Evolutionary conservation across 2,113 vertebrate genomes (phyloP).

Genomic region (Oreotragus oreotragus): DNA sequence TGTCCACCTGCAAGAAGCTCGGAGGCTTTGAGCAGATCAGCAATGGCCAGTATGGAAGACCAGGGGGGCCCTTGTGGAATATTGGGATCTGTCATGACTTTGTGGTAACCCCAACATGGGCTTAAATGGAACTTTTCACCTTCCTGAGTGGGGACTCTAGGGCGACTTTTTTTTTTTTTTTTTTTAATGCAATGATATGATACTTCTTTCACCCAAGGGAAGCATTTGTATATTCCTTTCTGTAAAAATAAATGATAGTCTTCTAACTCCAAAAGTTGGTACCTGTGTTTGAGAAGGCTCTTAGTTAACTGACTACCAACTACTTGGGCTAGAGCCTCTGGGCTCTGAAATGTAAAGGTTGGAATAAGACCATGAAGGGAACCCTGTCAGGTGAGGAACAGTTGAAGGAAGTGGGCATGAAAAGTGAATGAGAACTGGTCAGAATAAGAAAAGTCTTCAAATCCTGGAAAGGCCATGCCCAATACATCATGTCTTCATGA

Average conservation of each 20-base stretch:
- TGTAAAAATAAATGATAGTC: neutral
- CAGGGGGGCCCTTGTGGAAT: neutral
- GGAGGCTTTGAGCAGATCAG: neutral
- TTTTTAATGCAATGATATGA: neutral
- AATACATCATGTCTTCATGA: neutral
- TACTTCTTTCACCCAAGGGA: neutral
- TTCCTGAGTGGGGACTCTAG: neutral
- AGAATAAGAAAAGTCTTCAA: neutral
- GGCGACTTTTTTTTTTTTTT: neutral
- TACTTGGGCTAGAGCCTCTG: neutral
- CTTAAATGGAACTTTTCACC: neutral
- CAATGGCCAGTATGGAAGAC: neutral
- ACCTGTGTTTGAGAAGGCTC: neutral
- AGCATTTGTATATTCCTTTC: neutral
- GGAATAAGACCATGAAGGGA: neutral
- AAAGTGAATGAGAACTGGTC: neutral
- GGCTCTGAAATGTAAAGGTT: neutral
- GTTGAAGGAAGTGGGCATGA: neutral
- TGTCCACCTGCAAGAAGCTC: neutral
- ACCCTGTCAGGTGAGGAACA: neutral
- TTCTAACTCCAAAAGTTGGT: neutral
- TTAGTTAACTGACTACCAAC: neutral
- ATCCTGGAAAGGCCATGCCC: neutral
- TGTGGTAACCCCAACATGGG: neutral
- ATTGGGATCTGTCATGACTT: neutral